Evolutionary conservation across 92 coral and sea anemone genomes (phyloP), one percentile per base, ranked within the genome.

Genomic region (Heliopora coerulea): DNA sequence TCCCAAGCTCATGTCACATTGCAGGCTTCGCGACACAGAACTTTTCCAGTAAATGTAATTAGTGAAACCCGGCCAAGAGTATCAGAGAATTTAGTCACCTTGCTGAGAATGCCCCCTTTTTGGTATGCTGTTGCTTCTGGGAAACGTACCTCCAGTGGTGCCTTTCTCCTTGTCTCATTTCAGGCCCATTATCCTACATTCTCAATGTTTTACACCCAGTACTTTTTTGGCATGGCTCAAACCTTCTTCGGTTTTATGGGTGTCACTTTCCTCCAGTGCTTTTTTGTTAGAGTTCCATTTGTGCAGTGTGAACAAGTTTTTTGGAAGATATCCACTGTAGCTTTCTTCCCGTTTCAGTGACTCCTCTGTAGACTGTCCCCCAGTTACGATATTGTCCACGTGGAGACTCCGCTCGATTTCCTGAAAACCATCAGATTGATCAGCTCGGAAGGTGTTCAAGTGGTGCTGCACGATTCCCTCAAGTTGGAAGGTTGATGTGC

Each of bases 11-110:
- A 49, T 23, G 44, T 49, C n/a, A 48, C 63, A 26, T 85, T 82
- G 68, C 89, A 85, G 0, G 72, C 75, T n/a, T 81, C 80, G 15
- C 89, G 24, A 30, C 81, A 81, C 14, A 85, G 75, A 6, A 85
- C 8, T 64, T 81, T 85, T 34, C 86, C 80, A 41, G 50, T 60
- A 54, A 85, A 49, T 24, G 83, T 82, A 8, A 76, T 56, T 15
- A 86, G 89, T 68, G 89, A 70, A 20, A 65, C 84, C 28, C 82
- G 72, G 0, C 84, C 86, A 42, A 86, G 89, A 54, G 89, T 85
- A 70, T 77, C 80, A 57, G 76, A 78, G 62, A 82, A 62, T 41
- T 62, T 68, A 27, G 86, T 80, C 21, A 86, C 73, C 34, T 75
- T 81, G 8, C 85, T 73, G 18, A 67, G 75, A 4, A 85, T 35